These are phyloP conservation scores for Corythornis madagascariensis DNA, from an alignment of 2,113 vertebrate species.

Conservation along the genomic window DNA sequence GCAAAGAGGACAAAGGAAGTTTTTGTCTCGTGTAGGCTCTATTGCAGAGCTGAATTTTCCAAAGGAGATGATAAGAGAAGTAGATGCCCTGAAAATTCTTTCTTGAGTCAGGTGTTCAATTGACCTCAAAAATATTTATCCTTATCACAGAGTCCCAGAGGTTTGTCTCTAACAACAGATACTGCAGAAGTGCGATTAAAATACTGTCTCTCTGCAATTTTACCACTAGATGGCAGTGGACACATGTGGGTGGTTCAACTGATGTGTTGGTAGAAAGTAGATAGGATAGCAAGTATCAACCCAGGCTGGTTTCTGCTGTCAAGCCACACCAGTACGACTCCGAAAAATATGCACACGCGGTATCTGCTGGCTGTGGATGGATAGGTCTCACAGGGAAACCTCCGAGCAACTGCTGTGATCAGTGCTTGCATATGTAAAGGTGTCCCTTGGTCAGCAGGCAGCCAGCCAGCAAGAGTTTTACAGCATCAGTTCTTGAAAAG, in stretches of 20 bases:
- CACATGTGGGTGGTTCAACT: neutral
- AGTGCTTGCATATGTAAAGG: neutral
- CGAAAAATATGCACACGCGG: accelerated
- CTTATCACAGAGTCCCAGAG: neutral
- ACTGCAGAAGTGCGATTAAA: neutral
- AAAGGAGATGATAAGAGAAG: neutral
- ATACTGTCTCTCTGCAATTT: neutral
- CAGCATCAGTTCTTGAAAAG: neutral
- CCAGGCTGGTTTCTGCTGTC: neutral
- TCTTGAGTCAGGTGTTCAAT: neutral
- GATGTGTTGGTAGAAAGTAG: neutral
- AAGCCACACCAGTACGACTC: neutral
- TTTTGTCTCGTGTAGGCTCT: accelerated
- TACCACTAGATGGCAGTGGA: constrained; percentile 52
- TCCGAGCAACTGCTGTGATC: neutral
- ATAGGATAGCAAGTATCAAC: neutral
- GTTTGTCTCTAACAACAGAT: neutral
- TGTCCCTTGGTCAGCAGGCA: neutral
- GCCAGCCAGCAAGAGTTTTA: neutral
- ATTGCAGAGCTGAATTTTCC: neutral
- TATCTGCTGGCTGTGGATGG: neutral
- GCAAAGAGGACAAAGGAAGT: neutral
- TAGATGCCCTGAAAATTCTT: neutral
- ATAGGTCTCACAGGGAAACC: accelerated
- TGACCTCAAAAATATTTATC: neutral